Base-by-base conservation (phyloP, 1,140 invertebrate genomes). In the Lepidurus apus region DNA sequence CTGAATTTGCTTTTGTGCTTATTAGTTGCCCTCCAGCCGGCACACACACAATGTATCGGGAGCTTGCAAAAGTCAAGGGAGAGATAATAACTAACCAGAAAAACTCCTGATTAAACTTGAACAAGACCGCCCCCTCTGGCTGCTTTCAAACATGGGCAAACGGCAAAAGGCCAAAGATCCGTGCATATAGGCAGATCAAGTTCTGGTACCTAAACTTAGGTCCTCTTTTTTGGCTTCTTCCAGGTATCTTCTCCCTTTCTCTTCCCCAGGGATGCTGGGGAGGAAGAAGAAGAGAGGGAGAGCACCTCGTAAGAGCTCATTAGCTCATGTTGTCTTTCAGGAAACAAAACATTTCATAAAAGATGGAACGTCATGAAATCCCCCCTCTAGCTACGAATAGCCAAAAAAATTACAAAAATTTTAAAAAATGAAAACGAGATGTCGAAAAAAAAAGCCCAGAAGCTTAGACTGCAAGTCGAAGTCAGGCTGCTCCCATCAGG, bases 311-410 rank as follows among this genome's bases (percentile, higher is more conserved):
- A 65, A 65, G 53, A 65, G 53, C 21, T 65, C 53, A 65, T 65
- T 65, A 65, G 53, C 53, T 65, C 53, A 65, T 65, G 53, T 65
- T 65, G 53, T 65, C 53, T 65, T 65, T 65, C 53, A 65, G 17
- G 21, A 65, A 65, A 21, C 53, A 21, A 65, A 65, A 65, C 53
- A 21, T 65, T 65, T 65, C 53, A 65, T 17, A 65, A 65, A 65
- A 65, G 53, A 65, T 9, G 53, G 13, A 65, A 21, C 2, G 8
- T 21, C 1, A 65, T 65, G 53, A 65, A 65, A 65, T 65, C 17
- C 53, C 21, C 26, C 34, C 34, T 34, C 34, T 34, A 34, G 34
- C 34, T 34, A 34, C 34, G 34, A 34, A 34, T 34, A 34, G 13
- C 53, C 21, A 65, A 21, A 65, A 7, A 21, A 65, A 7, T 21